Evolutionary conservation across 1,140 invertebrate genomes (phyloP), one percentile per base, ranked within the genome.

Genomic region (Tetramorium alpestre): DNA sequence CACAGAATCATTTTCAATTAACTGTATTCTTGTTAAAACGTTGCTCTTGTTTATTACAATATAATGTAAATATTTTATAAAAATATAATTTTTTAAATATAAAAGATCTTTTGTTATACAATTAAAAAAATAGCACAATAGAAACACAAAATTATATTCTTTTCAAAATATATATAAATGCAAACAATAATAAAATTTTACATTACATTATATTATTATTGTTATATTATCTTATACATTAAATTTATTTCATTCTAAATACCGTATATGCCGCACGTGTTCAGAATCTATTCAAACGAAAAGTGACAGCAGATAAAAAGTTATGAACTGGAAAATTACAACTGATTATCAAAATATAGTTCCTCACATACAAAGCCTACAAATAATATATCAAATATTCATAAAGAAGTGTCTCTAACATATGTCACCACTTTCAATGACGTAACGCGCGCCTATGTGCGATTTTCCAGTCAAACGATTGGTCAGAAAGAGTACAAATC

Each of bases 401-500:
- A 38, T 62, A 75, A 58, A 62, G 69, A 73, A 75, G 28, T 54
- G 49, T 84, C 41, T 60, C 28, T n/a, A 28, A 62, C 69, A 84
- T 56, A 82, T 4, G 54, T 73, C 69, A 33, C 54, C 41, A 62
- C 69, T 4, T 84, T 60, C 18, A 41, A 60, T n/a, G 25, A 58
- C 33, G 80, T 60, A 73, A 84, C 80, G 69, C 69, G 80, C 80
- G 69, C 41, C 54, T 62, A 44, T 84, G 28, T 44, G 44, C 28
- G 69, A 84, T 84, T 84, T 84, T 84, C 80, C 80, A 84, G 80
- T 60, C 69, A 84, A 84, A 84, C 69, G 80, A 75, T 25, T n/a
- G n/a, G 18, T 7, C 8, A 84, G 54, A 84, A 84, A 75, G 54
- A 84, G 80, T 82, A 82, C 67, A 82, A 82, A 51, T 82, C 80